Base-by-base conservation (phyloP, 2,888 invertebrate genomes). In the Scaptomyza parva region DNA sequence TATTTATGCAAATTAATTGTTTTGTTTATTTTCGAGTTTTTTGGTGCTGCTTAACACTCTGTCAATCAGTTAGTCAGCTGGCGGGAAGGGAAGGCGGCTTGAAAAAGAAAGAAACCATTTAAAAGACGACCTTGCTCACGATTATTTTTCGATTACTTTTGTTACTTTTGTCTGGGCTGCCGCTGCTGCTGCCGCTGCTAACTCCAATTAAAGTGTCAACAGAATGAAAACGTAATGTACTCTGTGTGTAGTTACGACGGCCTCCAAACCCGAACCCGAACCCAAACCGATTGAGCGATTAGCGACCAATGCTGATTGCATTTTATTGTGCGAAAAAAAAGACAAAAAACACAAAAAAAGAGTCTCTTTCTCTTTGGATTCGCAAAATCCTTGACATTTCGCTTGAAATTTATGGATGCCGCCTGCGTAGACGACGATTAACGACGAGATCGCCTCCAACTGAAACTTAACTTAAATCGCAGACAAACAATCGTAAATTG, bases 401-500 rank as follows among this genome's bases (percentile, higher is more conserved):
- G 62, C 39, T 35, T 33, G 48, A 54, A 75, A 86, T 82, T 82
- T 82, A 82, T 82, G 69, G 62, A 33, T 57, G 48, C 47, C 52
- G 65, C 43, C 63, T 78, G 78, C 69, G 76, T 70, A 57, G 66
- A 64, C 59, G 66, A 37, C 54, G 40, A 12, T 7, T 28, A 18
- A 44, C 22, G 6, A 4, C 73, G 74, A 83, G 44, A 57, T 57
- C 59, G 17, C 12, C 33, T 33, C 20, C 45, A 45, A 44, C 71
- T 54, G 44, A 57, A 57, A 57, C 43, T 51, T 26, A 22, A 22
- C 26, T 7, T 5, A n/a, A 12, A 1, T 5, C 11, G 39, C 80
- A 85, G 82, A 81, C 86, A 81, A 78, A 86, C 86, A 82, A 86
- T 84, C 87, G 73, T 82, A 82, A 82, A 82, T 82, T 81, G 68